phyloP scores from a whole-genome alignment of 2,113 vertebrate species.

The Hoplias malabaricus region DNA sequence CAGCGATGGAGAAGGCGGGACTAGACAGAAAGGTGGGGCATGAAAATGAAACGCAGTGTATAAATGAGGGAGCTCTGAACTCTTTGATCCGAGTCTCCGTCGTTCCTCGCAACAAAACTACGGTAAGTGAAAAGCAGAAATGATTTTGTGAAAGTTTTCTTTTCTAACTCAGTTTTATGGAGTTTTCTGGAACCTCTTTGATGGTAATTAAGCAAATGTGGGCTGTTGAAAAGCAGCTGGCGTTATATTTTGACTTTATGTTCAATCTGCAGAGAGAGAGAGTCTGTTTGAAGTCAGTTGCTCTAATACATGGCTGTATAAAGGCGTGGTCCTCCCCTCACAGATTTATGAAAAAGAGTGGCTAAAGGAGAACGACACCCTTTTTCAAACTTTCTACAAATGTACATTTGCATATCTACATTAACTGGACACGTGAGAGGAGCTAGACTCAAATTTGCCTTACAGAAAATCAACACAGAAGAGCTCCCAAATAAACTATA shows the following conservation, averaged over 20 bases:
- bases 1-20: background rate
- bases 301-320: constrained; percentile 22
- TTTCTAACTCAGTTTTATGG: background rate
- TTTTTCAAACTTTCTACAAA: no score
- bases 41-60: background rate
- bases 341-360: background rate
- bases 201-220: no score
- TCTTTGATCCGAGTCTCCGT: background rate
- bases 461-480: no score
- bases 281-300: background rate
- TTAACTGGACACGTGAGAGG: no score
- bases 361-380: no score
- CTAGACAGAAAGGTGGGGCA: background rate
- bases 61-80: background rate
- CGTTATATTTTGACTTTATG: no score
- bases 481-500: no score
- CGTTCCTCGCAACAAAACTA: background rate
- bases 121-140: constrained; percentile 33
- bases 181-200: background rate
- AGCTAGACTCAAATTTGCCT: no score
- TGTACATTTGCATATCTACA: no score
- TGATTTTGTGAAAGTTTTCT: background rate
- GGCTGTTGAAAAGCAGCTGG: background rate
- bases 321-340: background rate
- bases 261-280: background rate